Evolutionary conservation across 2,797 vertebrate genomes (phyloP).

Genomic region (Luscinia luscinia): DNA sequence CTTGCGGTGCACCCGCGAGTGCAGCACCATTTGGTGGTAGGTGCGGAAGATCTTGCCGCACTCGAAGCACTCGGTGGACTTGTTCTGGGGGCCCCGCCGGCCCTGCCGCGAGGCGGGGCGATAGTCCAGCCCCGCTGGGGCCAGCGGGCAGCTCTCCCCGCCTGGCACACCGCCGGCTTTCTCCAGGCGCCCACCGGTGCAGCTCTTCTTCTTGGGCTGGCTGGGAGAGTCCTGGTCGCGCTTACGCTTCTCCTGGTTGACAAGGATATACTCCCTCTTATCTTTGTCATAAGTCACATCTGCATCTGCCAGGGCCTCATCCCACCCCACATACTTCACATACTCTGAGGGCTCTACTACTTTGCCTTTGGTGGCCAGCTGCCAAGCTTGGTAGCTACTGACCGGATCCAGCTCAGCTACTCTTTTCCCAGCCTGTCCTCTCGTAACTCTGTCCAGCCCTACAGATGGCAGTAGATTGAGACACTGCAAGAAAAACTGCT

Average conservation of each 20-base stretch:
- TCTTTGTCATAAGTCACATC: constrained; percentile 88
- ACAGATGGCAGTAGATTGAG: constrained; percentile 82
- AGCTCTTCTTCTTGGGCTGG: constrained; percentile 80
- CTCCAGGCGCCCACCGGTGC: constrained; percentile 58
- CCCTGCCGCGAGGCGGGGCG: constrained; percentile 84
- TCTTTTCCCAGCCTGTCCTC: constrained; percentile 79
- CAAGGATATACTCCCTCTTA: constrained; percentile 86
- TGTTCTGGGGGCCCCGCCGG: constrained; percentile 81
- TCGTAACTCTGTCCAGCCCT: constrained; percentile 51
- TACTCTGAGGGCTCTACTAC: constrained; percentile 89
- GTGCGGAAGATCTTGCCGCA: constrained; percentile 95
- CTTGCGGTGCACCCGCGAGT: constrained; percentile 90
- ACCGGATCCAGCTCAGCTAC: constrained; percentile 92
- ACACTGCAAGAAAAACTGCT: constrained; percentile 85
- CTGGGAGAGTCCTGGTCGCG: constrained; percentile 80
- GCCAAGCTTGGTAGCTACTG: constrained; percentile 96
- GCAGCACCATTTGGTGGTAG: constrained; percentile 93
- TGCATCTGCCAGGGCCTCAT: constrained; percentile 81
- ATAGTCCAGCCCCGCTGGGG: constrained; percentile 84
- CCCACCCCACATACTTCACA: constrained; percentile 85
- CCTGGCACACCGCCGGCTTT: constrained; percentile 13
- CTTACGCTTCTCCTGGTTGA: constrained; percentile 88
- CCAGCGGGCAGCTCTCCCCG: constrained; percentile 76
- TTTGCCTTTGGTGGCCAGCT: constrained; percentile 91
- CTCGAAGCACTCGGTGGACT: constrained; percentile 91